Evolutionary conservation across 2,888 invertebrate species (phyloP), one percentile per base, ranked within the genome.

Genomic region (Steinernema carpocapsae): DNA sequence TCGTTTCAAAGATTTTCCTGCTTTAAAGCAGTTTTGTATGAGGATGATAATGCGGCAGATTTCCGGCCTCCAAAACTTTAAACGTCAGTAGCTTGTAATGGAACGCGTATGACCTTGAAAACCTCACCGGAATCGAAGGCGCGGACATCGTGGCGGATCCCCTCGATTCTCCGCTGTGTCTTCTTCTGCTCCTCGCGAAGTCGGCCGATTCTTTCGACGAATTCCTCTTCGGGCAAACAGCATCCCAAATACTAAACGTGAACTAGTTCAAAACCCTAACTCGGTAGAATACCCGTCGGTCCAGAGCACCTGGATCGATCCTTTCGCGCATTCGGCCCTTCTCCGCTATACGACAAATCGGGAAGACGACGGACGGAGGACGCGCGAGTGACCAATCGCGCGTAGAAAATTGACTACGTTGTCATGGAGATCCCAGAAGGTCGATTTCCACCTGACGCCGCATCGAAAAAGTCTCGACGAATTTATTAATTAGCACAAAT

Each of bases 151-250:
- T 14, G 26, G 26, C 26, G 12, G 56, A 56, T 56, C 56, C 26
- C 26, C 56, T 56, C 56, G 22, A 56, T 56, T 10, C 26, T 14
- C 24, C 56, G 56, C 17, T 56, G 56, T 10, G 56, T 56, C 56
- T 26, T 56, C 56, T 56, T 56, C 56, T 56, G 56, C 26, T 56
- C 56, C 56, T 56, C 56, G 56, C 56, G 56, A 26, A 56, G 56
- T 1, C 56, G 19, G 6, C 56, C 56, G 26, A 56, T 56, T 6
- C 56, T 3, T 17, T 56, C 56, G 56, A 56, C 24, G 56, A 56
- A 56, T 26, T 56, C 56, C 24, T 56, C 56, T 26, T 56, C 56
- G 24, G 56, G 56, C 3, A 56, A 17, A 26, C 56, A 56, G 56
- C 56, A 56, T 6, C 56, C 56, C 24, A 56, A 24, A 19, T 6